Conservation (phyloP, 2,797 vertebrate species). For the Leuciscus waleckii region DNA sequence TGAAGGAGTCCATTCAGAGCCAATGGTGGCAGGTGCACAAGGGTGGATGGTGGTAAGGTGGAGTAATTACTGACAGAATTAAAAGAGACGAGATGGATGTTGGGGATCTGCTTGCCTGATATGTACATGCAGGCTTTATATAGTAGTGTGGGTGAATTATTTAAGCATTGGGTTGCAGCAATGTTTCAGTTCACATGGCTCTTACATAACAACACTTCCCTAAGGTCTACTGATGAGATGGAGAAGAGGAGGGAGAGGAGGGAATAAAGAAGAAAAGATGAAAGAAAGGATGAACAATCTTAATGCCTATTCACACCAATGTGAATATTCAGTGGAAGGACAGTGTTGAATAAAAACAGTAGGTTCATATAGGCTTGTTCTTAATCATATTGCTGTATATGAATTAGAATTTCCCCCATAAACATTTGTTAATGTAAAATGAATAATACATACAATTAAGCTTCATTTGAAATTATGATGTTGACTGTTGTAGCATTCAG, state of each 20-base stretch:
- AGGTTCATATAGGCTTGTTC: not conserved
- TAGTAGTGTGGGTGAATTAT: conserved; percentile 71
- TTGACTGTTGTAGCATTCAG: not conserved
- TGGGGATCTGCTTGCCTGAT: conserved; percentile 57
- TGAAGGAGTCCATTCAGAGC: conserved; percentile 20
- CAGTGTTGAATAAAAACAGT: conserved; percentile 6
- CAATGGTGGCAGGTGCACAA: conserved; percentile 6
- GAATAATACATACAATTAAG: not conserved
- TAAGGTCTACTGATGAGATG: conserved; percentile 59
- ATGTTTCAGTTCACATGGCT: conserved; percentile 64
- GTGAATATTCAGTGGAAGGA: conserved; percentile 6
- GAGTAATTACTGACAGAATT: conserved; percentile 40
- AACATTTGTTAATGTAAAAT: not conserved
- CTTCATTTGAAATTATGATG: not conserved
- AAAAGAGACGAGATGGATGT: conserved; percentile 29
- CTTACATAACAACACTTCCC: conserved; percentile 69
- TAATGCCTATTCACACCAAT: conserved; percentile 20
- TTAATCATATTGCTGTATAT: not conserved
- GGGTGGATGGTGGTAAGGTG: conserved; percentile 30
- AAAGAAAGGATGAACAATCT: conserved; percentile 45
- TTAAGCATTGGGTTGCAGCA: conserved; percentile 67
- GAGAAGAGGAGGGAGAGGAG: conserved; percentile 41
- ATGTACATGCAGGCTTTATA: conserved; percentile 63
- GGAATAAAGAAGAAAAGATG: conserved; percentile 38
- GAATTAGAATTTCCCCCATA: not conserved